Evolutionary conservation across 2,888 invertebrate species (phyloP), one percentile per base, ranked within the genome.

Genomic region (Cerastis rubricosa): DNA sequence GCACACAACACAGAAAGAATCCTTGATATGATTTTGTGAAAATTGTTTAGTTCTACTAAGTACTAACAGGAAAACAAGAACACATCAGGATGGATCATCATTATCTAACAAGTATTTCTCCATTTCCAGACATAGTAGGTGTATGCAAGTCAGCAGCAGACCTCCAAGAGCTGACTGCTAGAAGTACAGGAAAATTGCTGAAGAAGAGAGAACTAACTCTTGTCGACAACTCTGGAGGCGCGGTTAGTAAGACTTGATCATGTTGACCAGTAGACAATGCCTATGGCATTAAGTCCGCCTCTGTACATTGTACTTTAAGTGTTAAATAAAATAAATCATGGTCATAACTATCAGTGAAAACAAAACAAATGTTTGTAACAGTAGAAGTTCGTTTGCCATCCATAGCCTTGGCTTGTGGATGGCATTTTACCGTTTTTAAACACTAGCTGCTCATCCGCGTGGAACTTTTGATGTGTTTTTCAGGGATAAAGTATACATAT

Each of bases 201-300:
- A 98, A 98, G 88, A 99, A 99, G 92, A 97, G 99, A 74, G 99
- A 99, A 85, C 89, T 99, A 8, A 97, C 97, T 6, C 92, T 99
- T 8, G 98, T 99, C 0, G 99, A 99, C 94, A 97, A 98, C 80
- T 98, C 98, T 25, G 98, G 98, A 74, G 97, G 98, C 59, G 98
- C 98, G 80, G 96, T 96, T 66, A 90, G 94, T 94, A 81, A 29
- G 2, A 43, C 3, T 49, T 61, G 9, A n/a, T 45, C 11, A n/a
- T n/a, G n/a, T n/a, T n/a, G n/a, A n/a, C n/a, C n/a, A n/a, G n/a
- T n/a, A n/a, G n/a, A n/a, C n/a, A n/a, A n/a, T n/a, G n/a, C n/a
- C n/a, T n/a, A n/a, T n/a, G n/a, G n/a, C n/a, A n/a, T n/a, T n/a
- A n/a, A n/a, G n/a, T n/a, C n/a, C n/a, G n/a, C n/a, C n/a, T n/a